phyloP scores from a whole-genome alignment of 2,888 invertebrate genomes.

The Nymphalis polychloros region DNA sequence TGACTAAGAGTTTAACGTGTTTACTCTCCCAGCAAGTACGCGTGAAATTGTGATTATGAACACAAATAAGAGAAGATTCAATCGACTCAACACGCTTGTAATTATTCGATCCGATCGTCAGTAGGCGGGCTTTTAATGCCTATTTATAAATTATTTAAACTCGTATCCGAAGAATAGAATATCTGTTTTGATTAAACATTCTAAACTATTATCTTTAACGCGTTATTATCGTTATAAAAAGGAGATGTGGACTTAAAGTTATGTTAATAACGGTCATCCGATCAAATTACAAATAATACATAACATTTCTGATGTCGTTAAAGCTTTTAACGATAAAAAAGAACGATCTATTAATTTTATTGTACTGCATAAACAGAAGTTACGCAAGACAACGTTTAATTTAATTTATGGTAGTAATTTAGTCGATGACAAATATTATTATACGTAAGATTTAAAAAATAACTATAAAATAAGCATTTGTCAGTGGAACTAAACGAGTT shows the following conservation, averaged over 20 bases:
- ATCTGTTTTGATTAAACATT: conserved; percentile 20
- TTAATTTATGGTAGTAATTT: no score
- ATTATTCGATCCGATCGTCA: conserved; percentile 36
- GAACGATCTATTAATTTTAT: conserved; percentile 9
- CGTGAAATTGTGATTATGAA: conserved; percentile 77
- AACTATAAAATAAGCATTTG: no score
- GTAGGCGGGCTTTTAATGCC: conserved; percentile 20
- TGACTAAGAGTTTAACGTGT: conserved; percentile 74
- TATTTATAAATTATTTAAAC: conserved; percentile 25
- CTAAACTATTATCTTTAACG: conserved; percentile 29
- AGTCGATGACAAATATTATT: no score
- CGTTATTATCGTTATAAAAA: conserved; percentile 15
- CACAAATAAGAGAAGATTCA: conserved; percentile 53
- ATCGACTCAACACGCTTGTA: conserved; percentile 40
- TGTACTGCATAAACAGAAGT: conserved; percentile 4
- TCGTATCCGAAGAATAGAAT: conserved; percentile 8
- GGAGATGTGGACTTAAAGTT: conserved; percentile 25
- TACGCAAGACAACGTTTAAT: not conserved
- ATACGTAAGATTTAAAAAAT: no score
- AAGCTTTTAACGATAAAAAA: conserved; percentile 16
- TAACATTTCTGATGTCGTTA: conserved; percentile 13
- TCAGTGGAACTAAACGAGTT: no score
- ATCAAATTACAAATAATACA: conserved; percentile 18
- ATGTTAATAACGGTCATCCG: conserved; percentile 27
- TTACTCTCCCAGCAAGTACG: conserved; percentile 67